Percentiles rank a stretch among this genome's conserved stretches.
Conservation (phyloP, 2,888 invertebrate genomes). For the Cylloceria caligata region DNA sequence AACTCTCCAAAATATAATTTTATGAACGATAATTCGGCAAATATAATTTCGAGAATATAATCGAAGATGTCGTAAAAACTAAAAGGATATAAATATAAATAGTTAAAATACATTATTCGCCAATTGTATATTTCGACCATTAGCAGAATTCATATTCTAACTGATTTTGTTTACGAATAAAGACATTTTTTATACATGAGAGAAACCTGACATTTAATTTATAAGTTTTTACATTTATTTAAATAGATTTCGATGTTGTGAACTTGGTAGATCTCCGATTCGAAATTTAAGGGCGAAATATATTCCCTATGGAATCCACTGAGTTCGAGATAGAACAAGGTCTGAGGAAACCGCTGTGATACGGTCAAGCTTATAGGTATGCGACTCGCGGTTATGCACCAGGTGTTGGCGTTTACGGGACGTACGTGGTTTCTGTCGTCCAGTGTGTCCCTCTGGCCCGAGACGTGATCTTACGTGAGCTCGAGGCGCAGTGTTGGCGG, state of each 20-base stretch:
- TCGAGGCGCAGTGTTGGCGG: conserved; percentile 23
- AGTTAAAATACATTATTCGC: not conserved
- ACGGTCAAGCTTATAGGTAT: conserved; percentile 60
- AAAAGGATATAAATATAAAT: not conserved
- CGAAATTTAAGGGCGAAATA: not conserved
- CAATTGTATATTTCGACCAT: not conserved
- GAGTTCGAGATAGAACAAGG: not conserved
- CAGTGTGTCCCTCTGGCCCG: conserved; percentile 48
- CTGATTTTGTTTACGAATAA: not conserved
- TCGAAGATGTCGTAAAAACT: not conserved
- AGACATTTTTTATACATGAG: not conserved
- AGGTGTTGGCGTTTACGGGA: conserved; percentile 79
- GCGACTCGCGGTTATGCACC: conserved; percentile 74
- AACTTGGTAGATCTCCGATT: not conserved
- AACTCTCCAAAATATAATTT: not conserved
- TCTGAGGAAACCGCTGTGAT: conserved; percentile 9
- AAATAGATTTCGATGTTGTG: not conserved
- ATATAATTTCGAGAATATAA: not conserved
- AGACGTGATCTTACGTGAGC: conserved; percentile 61
- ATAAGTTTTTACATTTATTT: not conserved
- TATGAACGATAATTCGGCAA: not conserved
- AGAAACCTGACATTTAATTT: not conserved
- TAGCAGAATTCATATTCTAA: not conserved
- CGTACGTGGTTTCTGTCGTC: conserved; percentile 72
- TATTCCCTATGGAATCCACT: not conserved